Percentiles rank a stretch among this genome's conserved stretches.
Conservation (phyloP, 2,888 invertebrate species). For the Cheilosia soror region DNA sequence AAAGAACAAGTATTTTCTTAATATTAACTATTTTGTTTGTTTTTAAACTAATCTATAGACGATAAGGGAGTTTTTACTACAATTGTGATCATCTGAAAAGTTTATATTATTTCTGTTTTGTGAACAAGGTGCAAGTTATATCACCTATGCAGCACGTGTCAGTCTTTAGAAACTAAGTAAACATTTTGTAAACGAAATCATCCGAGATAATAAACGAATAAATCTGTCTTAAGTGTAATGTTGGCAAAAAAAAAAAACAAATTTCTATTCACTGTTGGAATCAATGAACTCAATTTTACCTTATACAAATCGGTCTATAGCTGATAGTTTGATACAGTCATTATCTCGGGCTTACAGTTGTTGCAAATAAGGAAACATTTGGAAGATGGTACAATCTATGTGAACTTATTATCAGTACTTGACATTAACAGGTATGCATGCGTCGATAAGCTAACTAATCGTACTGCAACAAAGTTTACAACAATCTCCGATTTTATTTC, state of each 20-base stretch:
- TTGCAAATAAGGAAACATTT: too few species aligned
- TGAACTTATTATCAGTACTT: too few species aligned
- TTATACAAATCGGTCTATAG: not conserved
- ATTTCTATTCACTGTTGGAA: not conserved
- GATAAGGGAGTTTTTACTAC: slow-evolving; percentile 48
- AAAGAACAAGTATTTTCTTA: slow-evolving; percentile 67
- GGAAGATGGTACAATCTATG: too few species aligned
- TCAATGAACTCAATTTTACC: not conserved
- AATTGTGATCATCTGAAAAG: slow-evolving; percentile 63
- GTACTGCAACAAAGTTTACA: too few species aligned
- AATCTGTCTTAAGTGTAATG: slow-evolving; percentile 36
- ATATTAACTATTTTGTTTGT: slow-evolving; percentile 40
- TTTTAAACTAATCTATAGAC: slow-evolving; percentile 28
- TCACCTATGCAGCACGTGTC: slow-evolving; percentile 43
- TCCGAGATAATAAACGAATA: slow-evolving; percentile 55
- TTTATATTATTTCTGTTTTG: slow-evolving; percentile 1
- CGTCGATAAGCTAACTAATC: too few species aligned
- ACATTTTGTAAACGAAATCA: slow-evolving; percentile 54
- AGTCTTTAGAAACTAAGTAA: slow-evolving; percentile 50
- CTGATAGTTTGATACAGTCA: not conserved
- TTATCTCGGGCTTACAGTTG: too few species aligned
- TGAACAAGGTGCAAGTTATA: slow-evolving; percentile 26
- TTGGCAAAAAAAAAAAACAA: not conserved
- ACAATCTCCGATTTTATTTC: too few species aligned
- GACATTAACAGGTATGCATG: too few species aligned